These are phyloP conservation scores for Stichopus chloronotus DNA, from an alignment of 35 echinoderm and acorn worm genomes.

Conservation along the genomic window DNA sequence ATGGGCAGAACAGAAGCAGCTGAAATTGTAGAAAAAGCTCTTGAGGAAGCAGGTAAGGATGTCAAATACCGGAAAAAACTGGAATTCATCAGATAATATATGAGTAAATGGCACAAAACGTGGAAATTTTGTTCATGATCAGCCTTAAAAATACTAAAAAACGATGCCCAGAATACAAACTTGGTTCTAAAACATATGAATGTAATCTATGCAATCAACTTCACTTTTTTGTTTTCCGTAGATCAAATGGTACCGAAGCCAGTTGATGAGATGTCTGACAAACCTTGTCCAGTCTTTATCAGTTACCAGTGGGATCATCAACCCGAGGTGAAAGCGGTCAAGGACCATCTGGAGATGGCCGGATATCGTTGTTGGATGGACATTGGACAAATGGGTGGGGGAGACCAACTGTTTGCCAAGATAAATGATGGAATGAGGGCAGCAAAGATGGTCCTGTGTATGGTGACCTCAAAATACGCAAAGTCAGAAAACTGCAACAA, in stretches of 20 bases:
- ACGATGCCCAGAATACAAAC: too few species aligned
- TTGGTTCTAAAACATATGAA: too few species aligned
- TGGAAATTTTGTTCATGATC: too few species aligned
- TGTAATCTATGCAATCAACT: neutral
- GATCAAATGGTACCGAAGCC: conserved; percentile 85
- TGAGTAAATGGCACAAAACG: too few species aligned
- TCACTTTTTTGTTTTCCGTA: neutral
- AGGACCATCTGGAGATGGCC: conserved; percentile 89
- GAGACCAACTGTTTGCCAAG: conserved; percentile 83
- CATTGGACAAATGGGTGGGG: conserved; percentile 99
- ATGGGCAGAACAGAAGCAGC: conserved; percentile 92
- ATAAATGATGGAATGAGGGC: conserved; percentile 96
- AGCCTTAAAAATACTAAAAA: too few species aligned
- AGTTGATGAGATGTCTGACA: conserved; percentile 56
- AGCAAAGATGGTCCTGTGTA: conserved; percentile 92
- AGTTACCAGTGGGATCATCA: conserved; percentile 97
- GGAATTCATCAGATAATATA: too few species aligned
- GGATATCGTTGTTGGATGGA: conserved; percentile 96
- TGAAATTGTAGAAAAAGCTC: conserved; percentile 76
- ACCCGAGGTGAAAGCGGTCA: conserved; percentile 77
- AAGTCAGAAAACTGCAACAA: conserved; percentile 97
- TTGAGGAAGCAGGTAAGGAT: conserved; percentile 82
- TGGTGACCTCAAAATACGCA: conserved; percentile 91
- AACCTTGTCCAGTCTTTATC: conserved; percentile 82
- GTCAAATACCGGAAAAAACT: neutral